These are phyloP conservation scores for Castor canadensis DNA, from an alignment of 2,113 vertebrate species.

Conservation along the genomic window DNA sequence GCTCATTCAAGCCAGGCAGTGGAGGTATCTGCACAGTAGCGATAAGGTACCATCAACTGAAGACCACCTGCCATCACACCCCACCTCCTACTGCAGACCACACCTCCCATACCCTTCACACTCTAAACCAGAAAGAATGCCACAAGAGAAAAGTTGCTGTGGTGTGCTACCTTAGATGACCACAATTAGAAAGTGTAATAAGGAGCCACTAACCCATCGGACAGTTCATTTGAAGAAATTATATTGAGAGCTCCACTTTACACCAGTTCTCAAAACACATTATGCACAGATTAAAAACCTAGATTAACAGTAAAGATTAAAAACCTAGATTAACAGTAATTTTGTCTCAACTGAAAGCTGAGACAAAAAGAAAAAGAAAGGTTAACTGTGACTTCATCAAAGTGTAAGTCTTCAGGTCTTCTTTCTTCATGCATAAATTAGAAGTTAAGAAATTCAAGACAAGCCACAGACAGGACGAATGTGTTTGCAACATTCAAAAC, in stretches of 20 bases:
- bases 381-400: background rate
- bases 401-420: constrained; percentile 15
- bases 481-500: constrained; percentile 30
- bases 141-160: background rate
- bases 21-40: background rate
- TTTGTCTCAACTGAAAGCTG: too few species aligned
- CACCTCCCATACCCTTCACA: background rate
- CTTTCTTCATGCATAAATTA: background rate
- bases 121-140: background rate
- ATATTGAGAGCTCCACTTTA: background rate
- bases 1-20: background rate
- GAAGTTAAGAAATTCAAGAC: constrained; percentile 42
- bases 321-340: background rate
- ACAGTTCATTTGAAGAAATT: background rate
- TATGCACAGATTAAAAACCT: background rate
- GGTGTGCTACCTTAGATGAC: background rate
- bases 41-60: background rate
- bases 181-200: background rate
- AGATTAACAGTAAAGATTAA: background rate
- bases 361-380: background rate
- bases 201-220: background rate
- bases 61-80: background rate
- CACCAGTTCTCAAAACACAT: background rate
- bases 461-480: constrained; percentile 49
- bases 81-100: background rate